A percentile compares a stretch with the other conserved stretches of the same genome.
Evolutionary conservation across 1,140 invertebrate genomes (phyloP).

Genomic region (Euschistus heros): DNA sequence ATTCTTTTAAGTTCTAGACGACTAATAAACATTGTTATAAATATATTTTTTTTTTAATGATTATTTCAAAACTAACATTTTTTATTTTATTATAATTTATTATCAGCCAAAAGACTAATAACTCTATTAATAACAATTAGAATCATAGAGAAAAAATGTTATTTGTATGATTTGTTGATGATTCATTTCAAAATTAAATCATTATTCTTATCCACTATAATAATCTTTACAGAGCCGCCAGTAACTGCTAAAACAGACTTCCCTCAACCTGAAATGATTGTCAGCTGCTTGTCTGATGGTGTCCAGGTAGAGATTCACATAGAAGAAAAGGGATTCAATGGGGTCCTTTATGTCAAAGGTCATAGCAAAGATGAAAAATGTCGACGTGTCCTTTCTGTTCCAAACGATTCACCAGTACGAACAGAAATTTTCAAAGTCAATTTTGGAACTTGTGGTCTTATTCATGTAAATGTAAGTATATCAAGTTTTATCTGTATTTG

Average conservation of each 20-base stretch:
- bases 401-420: constrained; percentile 50
- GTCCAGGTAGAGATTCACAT: constrained; percentile 79
- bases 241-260: constrained; percentile 52
- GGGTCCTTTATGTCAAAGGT: constrained; percentile 86
- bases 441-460: constrained; percentile 82
- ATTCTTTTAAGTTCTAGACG: no score
- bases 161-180: no score
- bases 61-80: no score
- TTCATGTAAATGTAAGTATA: constrained; percentile 73
- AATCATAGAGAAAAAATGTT: no score
- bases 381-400: constrained; percentile 61
- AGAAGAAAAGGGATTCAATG: constrained; percentile 69
- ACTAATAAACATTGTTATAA: no score
- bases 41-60: no score
- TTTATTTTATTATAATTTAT: no score
- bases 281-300: constrained; percentile 82
- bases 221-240: constrained; percentile 21
- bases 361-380: constrained; percentile 87
- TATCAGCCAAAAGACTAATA: no score
- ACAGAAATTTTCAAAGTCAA: constrained; percentile 81
- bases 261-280: constrained; percentile 71
- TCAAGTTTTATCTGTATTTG: not conserved
- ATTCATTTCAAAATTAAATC: constrained; percentile 7
- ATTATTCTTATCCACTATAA: not conserved
- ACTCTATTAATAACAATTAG: no score